A percentile compares a stretch with the other conserved stretches of the same genome.
phyloP scores from a whole-genome alignment of 2,113 vertebrate species.

The Otocyon megalotis region DNA sequence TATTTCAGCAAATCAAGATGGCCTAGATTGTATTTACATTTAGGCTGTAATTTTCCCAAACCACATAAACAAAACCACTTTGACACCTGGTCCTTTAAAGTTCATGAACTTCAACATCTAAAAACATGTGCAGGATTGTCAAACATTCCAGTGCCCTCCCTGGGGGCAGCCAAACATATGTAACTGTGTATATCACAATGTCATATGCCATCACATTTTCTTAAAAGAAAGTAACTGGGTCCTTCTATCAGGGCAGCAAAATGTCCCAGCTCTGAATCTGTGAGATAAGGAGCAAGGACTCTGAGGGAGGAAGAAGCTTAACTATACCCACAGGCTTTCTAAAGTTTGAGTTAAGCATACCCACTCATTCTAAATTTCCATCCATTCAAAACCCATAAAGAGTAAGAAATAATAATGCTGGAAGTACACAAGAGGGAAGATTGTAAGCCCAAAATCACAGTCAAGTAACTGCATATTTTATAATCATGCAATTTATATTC shows the following conservation, averaged over 20 bases:
- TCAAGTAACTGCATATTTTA: not conserved
- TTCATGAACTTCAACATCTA: constrained; percentile 79
- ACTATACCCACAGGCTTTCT: not conserved
- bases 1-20: constrained; percentile 56
- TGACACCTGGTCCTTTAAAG: constrained; percentile 74
- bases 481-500: not conserved
- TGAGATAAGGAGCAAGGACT: not conserved
- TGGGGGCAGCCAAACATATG: constrained; percentile 61
- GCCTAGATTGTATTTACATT: constrained; percentile 60
- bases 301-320: not conserved
- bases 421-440: not conserved
- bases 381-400: not conserved
- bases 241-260: constrained; percentile 50
- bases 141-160: constrained; percentile 68
- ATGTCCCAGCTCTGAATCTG: constrained; percentile 10
- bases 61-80: constrained; percentile 69
- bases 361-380: not conserved
- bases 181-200: constrained; percentile 61
- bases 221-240: constrained; percentile 54
- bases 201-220: constrained; percentile 53
- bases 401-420: not conserved
- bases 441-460: not conserved
- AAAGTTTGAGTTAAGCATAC: not conserved
- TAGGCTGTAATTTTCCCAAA: constrained; percentile 48
- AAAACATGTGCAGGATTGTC: constrained; percentile 66